A percentile compares a stretch with the other conserved stretches of the same genome.
Conservation (phyloP, 2,888 invertebrate species). For the Ferrisia virgata region DNA sequence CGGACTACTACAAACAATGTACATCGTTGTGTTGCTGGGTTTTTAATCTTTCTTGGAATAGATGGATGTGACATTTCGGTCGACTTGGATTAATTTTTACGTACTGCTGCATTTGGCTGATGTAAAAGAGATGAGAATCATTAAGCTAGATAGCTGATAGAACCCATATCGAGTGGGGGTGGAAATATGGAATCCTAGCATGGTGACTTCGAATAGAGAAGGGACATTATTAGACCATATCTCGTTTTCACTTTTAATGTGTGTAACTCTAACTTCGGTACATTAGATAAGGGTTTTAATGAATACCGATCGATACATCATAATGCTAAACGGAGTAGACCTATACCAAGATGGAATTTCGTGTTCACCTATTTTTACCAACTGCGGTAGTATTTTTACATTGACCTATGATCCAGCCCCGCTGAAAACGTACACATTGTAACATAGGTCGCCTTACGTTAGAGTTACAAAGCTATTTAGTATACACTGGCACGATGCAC, state of each 20-base stretch:
- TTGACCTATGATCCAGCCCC: conserved; percentile 37
- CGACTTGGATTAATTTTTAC: background rate
- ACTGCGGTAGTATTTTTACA: conserved; percentile 31
- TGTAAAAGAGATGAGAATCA: background rate
- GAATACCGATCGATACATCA: conserved; percentile 37
- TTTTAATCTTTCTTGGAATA: background rate
- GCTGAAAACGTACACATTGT: background rate
- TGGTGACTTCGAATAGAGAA: no score
- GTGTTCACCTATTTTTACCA: conserved; percentile 11
- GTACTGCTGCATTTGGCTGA: no score
- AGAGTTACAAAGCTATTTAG: background rate
- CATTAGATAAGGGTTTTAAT: background rate
- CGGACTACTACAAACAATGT: no score
- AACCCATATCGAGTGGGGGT: background rate
- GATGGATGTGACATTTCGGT: background rate
- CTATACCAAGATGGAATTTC: background rate
- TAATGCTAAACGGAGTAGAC: background rate
- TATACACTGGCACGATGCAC: background rate
- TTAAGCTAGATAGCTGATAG: background rate
- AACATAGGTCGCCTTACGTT: background rate
- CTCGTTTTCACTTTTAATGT: background rate
- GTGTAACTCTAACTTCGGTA: no score
- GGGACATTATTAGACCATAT: background rate
- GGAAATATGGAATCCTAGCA: no score
- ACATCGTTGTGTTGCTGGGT: no score